Evolutionary conservation across 2,888 invertebrate genomes (phyloP).

Genomic region (Tiphia femorata): DNA sequence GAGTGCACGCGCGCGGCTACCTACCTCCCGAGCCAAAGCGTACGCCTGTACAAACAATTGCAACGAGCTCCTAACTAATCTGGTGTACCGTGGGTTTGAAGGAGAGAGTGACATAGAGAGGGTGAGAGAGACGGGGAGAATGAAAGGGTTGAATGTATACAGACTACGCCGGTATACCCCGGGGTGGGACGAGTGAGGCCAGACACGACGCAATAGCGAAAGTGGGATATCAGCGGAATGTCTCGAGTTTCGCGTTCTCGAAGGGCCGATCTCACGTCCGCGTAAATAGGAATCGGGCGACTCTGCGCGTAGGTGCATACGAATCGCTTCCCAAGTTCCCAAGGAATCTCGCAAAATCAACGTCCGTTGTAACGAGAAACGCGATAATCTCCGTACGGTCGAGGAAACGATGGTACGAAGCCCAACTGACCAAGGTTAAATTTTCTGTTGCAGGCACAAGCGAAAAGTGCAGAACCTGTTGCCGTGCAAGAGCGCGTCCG

Average conservation of each 20-base stretch:
- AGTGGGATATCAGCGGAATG: conserved; percentile 35
- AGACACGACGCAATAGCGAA: no score
- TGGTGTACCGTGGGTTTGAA: conserved; percentile 18
- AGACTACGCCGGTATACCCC: no score
- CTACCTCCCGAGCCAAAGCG: conserved; percentile 24
- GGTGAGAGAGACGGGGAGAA: background rate
- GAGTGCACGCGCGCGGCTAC: conserved; percentile 10
- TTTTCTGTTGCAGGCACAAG: conserved; percentile 79
- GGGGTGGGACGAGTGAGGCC: no score
- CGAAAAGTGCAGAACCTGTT: conserved; percentile 88
- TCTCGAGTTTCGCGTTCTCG: conserved; percentile 5
- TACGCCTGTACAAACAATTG: conserved; percentile 44
- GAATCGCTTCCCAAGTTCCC: no score
- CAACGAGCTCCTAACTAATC: conserved; percentile 41
- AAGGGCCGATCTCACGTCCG: background rate
- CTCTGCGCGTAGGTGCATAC: no score
- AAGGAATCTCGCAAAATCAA: no score
- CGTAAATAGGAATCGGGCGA: no score
- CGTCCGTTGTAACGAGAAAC: no score
- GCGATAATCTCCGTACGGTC: no score
- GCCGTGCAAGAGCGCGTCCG: conserved; percentile 81
- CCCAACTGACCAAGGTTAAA: no score
- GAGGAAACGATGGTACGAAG: no score
- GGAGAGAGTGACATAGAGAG: no score
- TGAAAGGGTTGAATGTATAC: background rate